Base-by-base conservation (phyloP, 2,797 vertebrate species). In the Rousettus madagascariensis region DNA sequence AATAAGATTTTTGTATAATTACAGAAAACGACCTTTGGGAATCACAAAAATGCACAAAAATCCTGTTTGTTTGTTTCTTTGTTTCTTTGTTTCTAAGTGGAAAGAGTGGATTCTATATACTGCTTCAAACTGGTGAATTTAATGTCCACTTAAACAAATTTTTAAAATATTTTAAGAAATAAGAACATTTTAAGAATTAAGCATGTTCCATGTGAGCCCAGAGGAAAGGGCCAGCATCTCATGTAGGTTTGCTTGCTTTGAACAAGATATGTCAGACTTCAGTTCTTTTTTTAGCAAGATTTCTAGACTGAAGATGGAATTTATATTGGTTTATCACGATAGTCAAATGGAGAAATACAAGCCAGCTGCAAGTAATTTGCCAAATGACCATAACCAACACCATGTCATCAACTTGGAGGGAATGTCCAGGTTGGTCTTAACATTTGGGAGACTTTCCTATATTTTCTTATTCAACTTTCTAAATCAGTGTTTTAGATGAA, bases 11-110 rank as follows among this genome's bases (percentile, higher is more conserved):
- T 61, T 79, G 26, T 30, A 80, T 0, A 71, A 41, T 24, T 91
- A 43, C 4, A 71, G 59, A 91, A 90, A 93, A 86, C 24, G 30
- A 72, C 57, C 75, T 71, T 75, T 22, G 53, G 46, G 94, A 96
- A 68, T 90, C 10, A 80, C 82, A 24, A 85, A 91, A 90, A 90
- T 65, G 22, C 84, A 69, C 16, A 79, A 89, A 86, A 89, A 66
- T 82, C 74, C 17, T 69, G 13, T 6, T 38, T 38, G 38, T 38
- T 38, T 38, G 38, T n/a, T n/a, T n/a, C n/a, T n/a, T n/a, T 69
- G 13, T 6, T 38, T 38, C 3, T 38, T 38, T 38, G 33, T 85
- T 72, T 46, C 5, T 30, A 55, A 59, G 19, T 90, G 61, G 43
- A 68, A 90, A 86, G 41, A 68, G 6, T 65, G 36, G n/a, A 90